Evolutionary conservation across 2,888 invertebrate genomes (phyloP), one percentile per base, ranked within the genome.

Genomic region (Galeruca laticollis): DNA sequence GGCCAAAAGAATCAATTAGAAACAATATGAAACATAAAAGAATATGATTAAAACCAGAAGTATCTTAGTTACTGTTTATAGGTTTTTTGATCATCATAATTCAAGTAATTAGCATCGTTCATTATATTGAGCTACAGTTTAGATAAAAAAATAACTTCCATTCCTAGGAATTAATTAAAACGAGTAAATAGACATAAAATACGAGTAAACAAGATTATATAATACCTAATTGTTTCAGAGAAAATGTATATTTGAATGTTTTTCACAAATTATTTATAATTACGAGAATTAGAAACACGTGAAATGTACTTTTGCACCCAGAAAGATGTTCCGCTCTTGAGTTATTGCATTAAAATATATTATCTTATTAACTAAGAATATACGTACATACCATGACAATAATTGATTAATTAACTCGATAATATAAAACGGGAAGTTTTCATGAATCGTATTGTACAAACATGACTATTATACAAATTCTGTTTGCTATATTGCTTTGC

Each of bases 211-310:
- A 47, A 9, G 0, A 47, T 47, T 47, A 18, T 9, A 47, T 8
- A 47, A 47, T 9, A 47, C 15, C 15, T 47, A 18, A 18, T 8
- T 9, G 15, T 8, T 47, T 47, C 18, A 15, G 10, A 2, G 47
- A 26, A 26, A 26, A 26, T 26, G 26, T 26, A 6, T 5, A 26
- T 26, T 26, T 26, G 26, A 26, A 26, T 26, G 26, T 15, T 47
- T 43, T 43, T 5, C 43, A n/a, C 43, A 43, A 43, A 43, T 43
- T 43, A 43, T 15, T 43, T 15, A n/a, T 43, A 37, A 37, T 37
- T 3, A 37, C 11, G 11, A 37, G 37, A 11, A 37, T 37, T 43
- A 43, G 1, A n/a, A n/a, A 10, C 43, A n/a, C 43, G 43, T n/a
- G n/a, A 43, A 43, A 43, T 15, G 0, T 43, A 43, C 6, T 43